A percentile compares a stretch with the other conserved stretches of the same genome.
Evolutionary conservation across 2,113 vertebrate genomes (phyloP).

Genomic region (Crypturellus undulatus): DNA sequence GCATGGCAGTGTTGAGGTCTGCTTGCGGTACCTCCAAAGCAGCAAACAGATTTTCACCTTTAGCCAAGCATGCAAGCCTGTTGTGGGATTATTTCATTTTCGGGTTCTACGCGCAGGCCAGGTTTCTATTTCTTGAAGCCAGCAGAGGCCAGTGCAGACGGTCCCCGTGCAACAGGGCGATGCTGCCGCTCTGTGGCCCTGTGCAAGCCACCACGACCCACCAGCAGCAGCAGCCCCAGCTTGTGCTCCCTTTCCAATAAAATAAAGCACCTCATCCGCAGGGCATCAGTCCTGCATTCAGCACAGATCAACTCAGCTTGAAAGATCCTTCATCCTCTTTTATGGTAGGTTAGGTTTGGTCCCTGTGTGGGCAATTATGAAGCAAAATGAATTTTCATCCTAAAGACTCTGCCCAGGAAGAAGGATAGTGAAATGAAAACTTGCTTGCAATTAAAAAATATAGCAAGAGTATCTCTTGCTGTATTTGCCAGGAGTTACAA

Average conservation of each 20-base stretch:
- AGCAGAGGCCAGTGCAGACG: accelerated
- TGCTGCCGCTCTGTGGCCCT: background rate
- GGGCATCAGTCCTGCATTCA: accelerated
- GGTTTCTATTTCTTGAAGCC: accelerated
- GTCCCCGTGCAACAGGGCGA: accelerated
- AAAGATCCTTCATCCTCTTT: accelerated
- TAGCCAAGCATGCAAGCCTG: accelerated
- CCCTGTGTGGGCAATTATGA: accelerated
- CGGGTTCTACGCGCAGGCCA: accelerated
- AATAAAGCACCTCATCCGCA: accelerated
- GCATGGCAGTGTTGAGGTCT: accelerated
- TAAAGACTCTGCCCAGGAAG: accelerated
- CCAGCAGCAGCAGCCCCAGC: accelerated
- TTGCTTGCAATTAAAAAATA: background rate
- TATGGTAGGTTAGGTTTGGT: accelerated
- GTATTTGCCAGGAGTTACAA: no score
- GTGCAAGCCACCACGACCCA: accelerated
- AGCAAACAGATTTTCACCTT: background rate
- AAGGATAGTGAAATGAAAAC: background rate
- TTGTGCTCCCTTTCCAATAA: background rate
- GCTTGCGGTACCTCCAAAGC: accelerated
- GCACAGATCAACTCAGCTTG: accelerated
- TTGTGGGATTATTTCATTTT: accelerated
- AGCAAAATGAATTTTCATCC: accelerated
- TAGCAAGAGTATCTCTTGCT: background rate